phyloP scores from a whole-genome alignment of 2,888 invertebrate species.

The Iselma pallidipennis region DNA sequence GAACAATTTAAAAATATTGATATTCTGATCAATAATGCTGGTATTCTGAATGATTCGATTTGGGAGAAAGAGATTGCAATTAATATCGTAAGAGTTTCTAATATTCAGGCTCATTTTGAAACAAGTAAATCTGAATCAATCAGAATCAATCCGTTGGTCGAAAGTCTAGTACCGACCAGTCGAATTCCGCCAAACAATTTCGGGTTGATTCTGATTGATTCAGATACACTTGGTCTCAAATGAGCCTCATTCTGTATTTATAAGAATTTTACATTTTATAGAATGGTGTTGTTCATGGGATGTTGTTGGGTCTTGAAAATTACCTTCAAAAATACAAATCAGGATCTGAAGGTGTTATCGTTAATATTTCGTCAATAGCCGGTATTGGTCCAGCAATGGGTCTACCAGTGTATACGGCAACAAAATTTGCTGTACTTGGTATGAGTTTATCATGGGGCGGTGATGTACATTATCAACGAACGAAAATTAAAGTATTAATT shows the following conservation, averaged over 20 bases:
- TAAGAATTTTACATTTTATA: no score
- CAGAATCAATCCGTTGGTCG: no score
- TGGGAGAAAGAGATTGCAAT: conserved; percentile 70
- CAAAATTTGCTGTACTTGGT: conserved; percentile 51
- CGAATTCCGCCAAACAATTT: no score
- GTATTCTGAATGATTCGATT: conserved; percentile 74
- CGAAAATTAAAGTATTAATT: conserved; percentile 50
- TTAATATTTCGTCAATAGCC: conserved; percentile 57
- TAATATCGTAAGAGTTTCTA: conserved; percentile 45
- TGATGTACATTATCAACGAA: conserved; percentile 44
- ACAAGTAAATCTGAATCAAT: no score
- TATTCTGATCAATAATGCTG: conserved; percentile 82
- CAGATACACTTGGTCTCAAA: no score
- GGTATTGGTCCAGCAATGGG: conserved; percentile 46
- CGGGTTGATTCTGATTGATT: no score
- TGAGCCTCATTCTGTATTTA: no score
- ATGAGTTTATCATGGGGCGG: conserved; percentile 41
- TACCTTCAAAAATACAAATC: conserved; percentile 56
- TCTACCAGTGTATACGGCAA: conserved; percentile 52
- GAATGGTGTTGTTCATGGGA: conserved; percentile 54
- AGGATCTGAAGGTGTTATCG: conserved; percentile 56
- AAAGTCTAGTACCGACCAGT: no score
- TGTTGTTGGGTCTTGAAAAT: conserved; percentile 53
- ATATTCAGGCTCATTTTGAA: no score
- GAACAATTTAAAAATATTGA: conserved; percentile 55